A percentile compares a stretch with the other conserved stretches of the same genome.
These are phyloP conservation scores for Xestia sexstrigata DNA, from an alignment of 2,888 invertebrate genomes.

Conservation along the genomic window DNA sequence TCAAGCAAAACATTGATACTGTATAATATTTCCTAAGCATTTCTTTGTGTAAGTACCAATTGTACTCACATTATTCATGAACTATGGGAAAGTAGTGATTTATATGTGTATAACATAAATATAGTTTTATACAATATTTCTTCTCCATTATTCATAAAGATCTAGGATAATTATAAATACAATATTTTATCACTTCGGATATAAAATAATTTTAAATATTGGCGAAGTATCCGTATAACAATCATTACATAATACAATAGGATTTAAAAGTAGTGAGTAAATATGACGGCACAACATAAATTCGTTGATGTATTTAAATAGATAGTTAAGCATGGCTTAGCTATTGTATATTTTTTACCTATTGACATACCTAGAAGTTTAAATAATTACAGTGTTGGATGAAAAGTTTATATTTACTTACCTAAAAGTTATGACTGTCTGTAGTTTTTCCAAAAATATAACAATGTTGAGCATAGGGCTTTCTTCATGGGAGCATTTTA, in stretches of 20 bases:
- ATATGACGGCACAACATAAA: conserved; percentile 58
- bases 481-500: not conserved
- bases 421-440: not conserved
- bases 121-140: conserved; percentile 41
- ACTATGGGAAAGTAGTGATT: conserved; percentile 61
- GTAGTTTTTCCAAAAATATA: conserved; percentile 31
- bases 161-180: conserved; percentile 36
- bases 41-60: conserved; percentile 20
- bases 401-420: conserved; percentile 17
- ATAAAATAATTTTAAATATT: conserved; percentile 32
- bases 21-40: conserved; percentile 37
- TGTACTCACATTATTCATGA: conserved; percentile 8
- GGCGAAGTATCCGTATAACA: conserved; percentile 26
- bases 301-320: conserved; percentile 37
- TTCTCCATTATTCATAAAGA: conserved; percentile 39
- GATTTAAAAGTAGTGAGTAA: conserved; percentile 42
- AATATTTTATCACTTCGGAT: conserved; percentile 28
- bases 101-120: conserved; percentile 61
- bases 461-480: conserved; percentile 1
- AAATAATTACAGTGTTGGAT: conserved; percentile 16
- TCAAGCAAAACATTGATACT: conserved; percentile 20
- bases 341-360: conserved; percentile 54
- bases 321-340: conserved; percentile 58
- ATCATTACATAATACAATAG: conserved; percentile 33
- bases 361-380: conserved; percentile 28